Evolutionary conservation across 2,113 vertebrate species (phyloP).

Genomic region (Rhynchomys soricoides): DNA sequence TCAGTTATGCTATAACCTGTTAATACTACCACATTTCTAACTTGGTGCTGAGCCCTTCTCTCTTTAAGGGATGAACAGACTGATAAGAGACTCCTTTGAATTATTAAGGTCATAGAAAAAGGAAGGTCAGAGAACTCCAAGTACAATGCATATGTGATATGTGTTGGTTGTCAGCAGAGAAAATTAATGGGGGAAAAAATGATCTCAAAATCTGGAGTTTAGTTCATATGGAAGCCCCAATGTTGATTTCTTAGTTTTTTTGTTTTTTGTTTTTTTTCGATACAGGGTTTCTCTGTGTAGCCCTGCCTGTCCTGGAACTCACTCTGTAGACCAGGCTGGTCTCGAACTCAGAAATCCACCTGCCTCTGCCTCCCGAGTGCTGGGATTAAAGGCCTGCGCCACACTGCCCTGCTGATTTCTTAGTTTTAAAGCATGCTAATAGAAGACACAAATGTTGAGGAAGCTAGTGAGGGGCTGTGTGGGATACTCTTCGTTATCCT

Average conservation of each 20-base stretch:
- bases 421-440: neutral
- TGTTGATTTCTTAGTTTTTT: constrained; percentile 27
- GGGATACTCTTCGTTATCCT: constrained; percentile 10
- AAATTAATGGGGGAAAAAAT: neutral
- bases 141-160: neutral
- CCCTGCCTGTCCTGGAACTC: no score
- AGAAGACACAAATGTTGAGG: neutral
- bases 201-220: constrained; percentile 3
- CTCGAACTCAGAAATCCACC: no score
- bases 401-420: no score
- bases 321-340: no score
- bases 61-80: neutral
- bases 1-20: neutral
- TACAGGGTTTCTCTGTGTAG: no score
- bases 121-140: neutral
- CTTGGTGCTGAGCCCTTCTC: neutral
- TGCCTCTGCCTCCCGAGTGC: no score
- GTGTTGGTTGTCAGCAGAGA: neutral
- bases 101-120: neutral
- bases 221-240: neutral
- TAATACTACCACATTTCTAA: neutral
- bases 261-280: no score
- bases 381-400: no score
- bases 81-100: neutral
- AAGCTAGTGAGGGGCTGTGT: neutral